Conservation (phyloP, 2,888 invertebrate genomes). For the Lasioglossum calceatum region DNA sequence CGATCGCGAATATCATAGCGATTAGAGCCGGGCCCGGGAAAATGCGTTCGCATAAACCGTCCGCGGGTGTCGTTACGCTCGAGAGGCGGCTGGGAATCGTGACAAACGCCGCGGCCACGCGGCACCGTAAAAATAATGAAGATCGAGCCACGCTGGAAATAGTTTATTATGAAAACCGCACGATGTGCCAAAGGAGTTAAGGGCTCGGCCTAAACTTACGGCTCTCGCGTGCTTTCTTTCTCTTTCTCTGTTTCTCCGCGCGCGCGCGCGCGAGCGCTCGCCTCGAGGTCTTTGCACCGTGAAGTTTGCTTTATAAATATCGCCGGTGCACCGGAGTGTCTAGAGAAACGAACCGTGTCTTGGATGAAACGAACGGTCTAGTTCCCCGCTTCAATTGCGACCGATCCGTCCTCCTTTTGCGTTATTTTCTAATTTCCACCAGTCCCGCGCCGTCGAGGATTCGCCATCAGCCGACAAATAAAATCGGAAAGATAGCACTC, state of each 20-base stretch:
- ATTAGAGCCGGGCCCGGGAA: neutral
- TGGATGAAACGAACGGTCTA: slow-evolving; percentile 53
- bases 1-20: neutral
- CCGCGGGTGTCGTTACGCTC: neutral
- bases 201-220: slow-evolving; percentile 67
- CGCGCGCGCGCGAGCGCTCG: slow-evolving; percentile 30
- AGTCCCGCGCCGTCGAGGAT: neutral
- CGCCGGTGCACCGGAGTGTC: slow-evolving; percentile 69
- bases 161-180: slow-evolving; percentile 63
- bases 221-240: slow-evolving; percentile 2
- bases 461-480: neutral
- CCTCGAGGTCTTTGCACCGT: slow-evolving; percentile 71
- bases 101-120: slow-evolving; percentile 34
- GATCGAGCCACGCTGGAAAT: slow-evolving; percentile 58
- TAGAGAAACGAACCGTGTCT: slow-evolving; percentile 68
- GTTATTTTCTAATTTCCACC: slow-evolving; percentile 25
- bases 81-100: slow-evolving; percentile 25
- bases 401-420: slow-evolving; percentile 29
- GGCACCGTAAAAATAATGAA: slow-evolving; percentile 57
- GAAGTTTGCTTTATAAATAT: slow-evolving; percentile 78
- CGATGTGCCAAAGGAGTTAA: slow-evolving; percentile 73
- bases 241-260: neutral
- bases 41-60: neutral
- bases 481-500: neutral
- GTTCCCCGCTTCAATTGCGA: slow-evolving; percentile 29